Conservation (phyloP, 1,140 invertebrate species). For the Melanaphis sacchari region DNA sequence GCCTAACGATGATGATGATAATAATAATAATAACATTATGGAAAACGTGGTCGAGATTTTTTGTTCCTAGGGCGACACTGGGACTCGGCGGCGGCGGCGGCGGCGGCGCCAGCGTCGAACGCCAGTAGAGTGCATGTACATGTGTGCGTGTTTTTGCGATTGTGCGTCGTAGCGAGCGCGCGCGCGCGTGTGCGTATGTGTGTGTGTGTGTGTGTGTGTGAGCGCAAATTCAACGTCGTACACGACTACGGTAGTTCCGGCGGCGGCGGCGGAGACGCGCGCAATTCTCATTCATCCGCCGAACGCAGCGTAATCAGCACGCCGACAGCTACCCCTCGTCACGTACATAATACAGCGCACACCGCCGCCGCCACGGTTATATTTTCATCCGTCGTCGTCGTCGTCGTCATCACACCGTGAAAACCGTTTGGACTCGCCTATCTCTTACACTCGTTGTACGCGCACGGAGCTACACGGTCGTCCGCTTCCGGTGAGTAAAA, state of each 20-base stretch:
- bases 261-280: neutral
- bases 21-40: neutral
- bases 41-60: slow-evolving; percentile 12
- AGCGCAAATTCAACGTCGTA: neutral
- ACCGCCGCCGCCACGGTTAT: neutral
- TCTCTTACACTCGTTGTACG: no score
- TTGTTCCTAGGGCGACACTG: slow-evolving; percentile 7
- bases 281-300: slow-evolving; percentile 29
- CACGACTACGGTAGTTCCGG: neutral
- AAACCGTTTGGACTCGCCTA: neutral
- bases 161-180: neutral
- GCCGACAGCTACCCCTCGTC: neutral
- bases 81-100: neutral
- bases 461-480: no score
- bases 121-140: slow-evolving; percentile 3
- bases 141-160: neutral
- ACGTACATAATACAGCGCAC: neutral
- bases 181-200: neutral
- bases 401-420: neutral
- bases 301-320: slow-evolving; percentile 19
- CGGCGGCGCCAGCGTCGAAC: neutral
- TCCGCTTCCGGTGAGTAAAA: neutral
- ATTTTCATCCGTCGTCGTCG: no score
- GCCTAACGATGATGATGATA: neutral
- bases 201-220: neutral